Base-by-base conservation (phyloP, 2,113 vertebrate genomes). In the Helogale parvula region DNA sequence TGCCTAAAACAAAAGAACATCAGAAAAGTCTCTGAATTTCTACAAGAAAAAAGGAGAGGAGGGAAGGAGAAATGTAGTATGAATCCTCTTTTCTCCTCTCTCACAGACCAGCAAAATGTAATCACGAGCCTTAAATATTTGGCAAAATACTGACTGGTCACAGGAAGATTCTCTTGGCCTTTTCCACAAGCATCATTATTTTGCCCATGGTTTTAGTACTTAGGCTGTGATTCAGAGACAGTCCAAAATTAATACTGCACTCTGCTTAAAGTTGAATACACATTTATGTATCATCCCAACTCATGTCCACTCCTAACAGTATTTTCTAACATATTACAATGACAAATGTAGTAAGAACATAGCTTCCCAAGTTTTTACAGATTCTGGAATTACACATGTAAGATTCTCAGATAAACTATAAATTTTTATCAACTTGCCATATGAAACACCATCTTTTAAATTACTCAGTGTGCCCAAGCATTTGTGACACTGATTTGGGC, bases 1-100 rank as follows among this genome's bases (percentile, higher is more conserved):
- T 92, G 99, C 99, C 99, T 99, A 96, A 88, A 97, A 98, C 5
- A 60, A 82, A 96, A 94, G 2, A 16, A 9, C 47, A 66, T 54
- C 35, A 47, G 54, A 66, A 93, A 93, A 57, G 66, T 92, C 47
- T 96, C 88, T 47, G 0, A 5, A 54, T 91, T 83, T 82, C 83
- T 1, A 0, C 27, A 41, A 19, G 29, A 4, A 81, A 88, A 77
- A 68, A 21, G 85, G 6, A 7, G 1, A 15, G 5, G 0, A 0
- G 27, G 10, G 1, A 0, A 3, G 38, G 35, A 14, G 0, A 2
- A 5, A 52, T 29, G 11, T 33, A 77, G 8, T 23, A 27, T 7
- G 57, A 66, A 31, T 25, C 10, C 47, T 23, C 14, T 79, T 76
- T 84, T 79, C 25, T 92, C 31, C 52, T 41, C 31, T 77, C n/a